Base-by-base conservation (phyloP, 2,113 vertebrate species). In the Passerina amoena region DNA sequence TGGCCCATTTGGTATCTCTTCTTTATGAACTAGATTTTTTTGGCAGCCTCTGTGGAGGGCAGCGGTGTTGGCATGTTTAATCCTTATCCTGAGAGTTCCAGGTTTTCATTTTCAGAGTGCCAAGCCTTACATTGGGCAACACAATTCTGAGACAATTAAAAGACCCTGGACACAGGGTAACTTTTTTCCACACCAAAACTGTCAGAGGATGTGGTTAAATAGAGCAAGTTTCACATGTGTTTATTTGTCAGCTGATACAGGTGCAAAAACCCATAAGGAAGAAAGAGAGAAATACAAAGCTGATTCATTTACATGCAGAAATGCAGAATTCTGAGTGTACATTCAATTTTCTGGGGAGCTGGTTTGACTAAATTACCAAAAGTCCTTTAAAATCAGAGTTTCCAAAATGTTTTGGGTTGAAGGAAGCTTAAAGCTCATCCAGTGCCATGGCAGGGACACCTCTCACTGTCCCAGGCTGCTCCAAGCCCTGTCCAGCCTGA, bases 381-480 rank as follows among this genome's bases (percentile, higher is more conserved):
- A 82, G 9, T 51, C 5, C 14, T 51, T 61, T 65, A n/a, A 63
- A 68, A 30, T 20, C 4, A 13, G 5, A 19, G 21, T 45, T 75
- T 22, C 4, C 4, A 23, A 18, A 48, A 35, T 11, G 63, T 17
- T 48, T 69, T 63, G 47, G n/a, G 24, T 35, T 76, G 40, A 69
- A 61, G 30, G n/a, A 17, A 31, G 3, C 2, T 61, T 35, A 27
- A 61, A 22, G 1, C 7, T 6, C 14, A n/a, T 18, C 21, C 6
- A 1, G 2, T 45, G 0, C 16, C 44, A 10, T 44, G 37, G 27
- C 59, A 88, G 78, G 30, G 86, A 60, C 53, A 38, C n/a, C 6
- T 69, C 0, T n/a, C 53, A 35, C 21, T 3, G 0, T 7, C 47
- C 78, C 87, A 61, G 24, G 30, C 0, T n/a, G 61, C 16, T 68